Evolutionary conservation across 2,797 vertebrate genomes (phyloP).

Genomic region (Diplodus sargus): DNA sequence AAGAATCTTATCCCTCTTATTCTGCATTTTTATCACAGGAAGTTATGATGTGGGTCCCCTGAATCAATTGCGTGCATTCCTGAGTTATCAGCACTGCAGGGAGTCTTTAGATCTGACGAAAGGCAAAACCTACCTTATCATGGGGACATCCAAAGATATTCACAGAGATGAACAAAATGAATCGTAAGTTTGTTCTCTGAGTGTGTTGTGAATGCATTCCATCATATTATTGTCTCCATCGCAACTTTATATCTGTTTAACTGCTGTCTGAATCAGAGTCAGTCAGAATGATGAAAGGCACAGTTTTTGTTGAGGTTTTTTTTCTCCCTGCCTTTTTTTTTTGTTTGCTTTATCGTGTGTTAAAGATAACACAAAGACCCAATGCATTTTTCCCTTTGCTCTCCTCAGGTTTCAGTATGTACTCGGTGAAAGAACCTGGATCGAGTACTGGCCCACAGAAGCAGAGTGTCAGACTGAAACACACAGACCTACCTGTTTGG

Average conservation of each 20-base stretch:
- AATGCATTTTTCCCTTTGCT: conserved; percentile 14
- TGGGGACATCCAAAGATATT: conserved; percentile 77
- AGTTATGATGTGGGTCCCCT: conserved; percentile 52
- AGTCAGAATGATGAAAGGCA: too few species aligned
- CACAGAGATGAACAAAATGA: not conserved
- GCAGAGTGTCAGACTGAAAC: conserved; percentile 49
- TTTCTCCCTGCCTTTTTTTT: too few species aligned
- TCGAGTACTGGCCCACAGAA: conserved; percentile 75
- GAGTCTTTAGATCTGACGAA: conserved; percentile 45
- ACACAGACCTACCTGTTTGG: conserved; percentile 46
- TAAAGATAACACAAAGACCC: not conserved
- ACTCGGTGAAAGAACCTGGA: conserved; percentile 75
- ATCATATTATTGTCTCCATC: not conserved
- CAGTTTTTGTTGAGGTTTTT: too few species aligned
- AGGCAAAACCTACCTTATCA: conserved; percentile 79
- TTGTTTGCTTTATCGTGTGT: not conserved
- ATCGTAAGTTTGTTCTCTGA: conserved; percentile 55
- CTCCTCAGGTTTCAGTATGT: conserved; percentile 67
- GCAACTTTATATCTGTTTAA: not conserved
- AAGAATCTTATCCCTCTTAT: not conserved
- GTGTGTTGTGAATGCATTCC: not conserved
- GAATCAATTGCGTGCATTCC: conserved; percentile 65
- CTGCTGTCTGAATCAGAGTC: not conserved
- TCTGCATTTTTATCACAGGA: conserved; percentile 61
- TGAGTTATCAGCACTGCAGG: conserved; percentile 77